Conservation (phyloP, 1,140 invertebrate species). For the Drosophila sp. region DNA sequence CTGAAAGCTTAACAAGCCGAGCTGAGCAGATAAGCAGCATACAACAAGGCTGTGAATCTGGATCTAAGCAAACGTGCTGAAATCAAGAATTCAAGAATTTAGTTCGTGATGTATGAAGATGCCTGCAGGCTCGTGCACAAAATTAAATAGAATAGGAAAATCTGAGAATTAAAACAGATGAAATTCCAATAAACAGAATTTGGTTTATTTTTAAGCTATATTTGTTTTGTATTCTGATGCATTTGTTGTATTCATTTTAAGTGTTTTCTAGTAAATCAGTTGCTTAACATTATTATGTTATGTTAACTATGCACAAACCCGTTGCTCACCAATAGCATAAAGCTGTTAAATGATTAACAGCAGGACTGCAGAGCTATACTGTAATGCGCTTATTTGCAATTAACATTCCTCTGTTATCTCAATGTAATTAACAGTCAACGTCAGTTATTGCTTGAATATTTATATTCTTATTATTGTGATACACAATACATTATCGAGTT, state of each 20-base stretch:
- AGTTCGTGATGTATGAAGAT: not conserved
- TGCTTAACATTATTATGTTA: not conserved
- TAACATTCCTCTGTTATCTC: not conserved
- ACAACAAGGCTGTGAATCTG: not conserved
- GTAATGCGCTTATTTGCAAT: not conserved
- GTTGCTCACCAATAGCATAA: too few species aligned
- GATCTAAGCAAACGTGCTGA: slow-evolving; percentile 25
- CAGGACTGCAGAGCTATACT: not conserved
- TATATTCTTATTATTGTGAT: not conserved
- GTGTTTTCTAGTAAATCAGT: not conserved
- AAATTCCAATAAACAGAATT: not conserved
- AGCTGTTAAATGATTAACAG: not conserved
- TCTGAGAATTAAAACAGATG: not conserved
- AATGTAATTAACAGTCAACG: not conserved
- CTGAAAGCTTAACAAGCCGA: slow-evolving; percentile 34
- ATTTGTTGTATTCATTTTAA: not conserved
- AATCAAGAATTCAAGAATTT: slow-evolving; percentile 21
- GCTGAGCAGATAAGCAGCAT: slow-evolving; percentile 18
- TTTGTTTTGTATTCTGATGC: not conserved
- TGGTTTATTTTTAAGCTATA: not conserved
- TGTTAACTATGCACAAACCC: not conserved
- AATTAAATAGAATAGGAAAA: not conserved
- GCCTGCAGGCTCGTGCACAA: not conserved
- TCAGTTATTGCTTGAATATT: not conserved
- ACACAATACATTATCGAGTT: slow-evolving; percentile 1